Evolutionary conservation across 2,113 vertebrate species (phyloP), one percentile per base, ranked within the genome.

Genomic region (Scatophagus argus): DNA sequence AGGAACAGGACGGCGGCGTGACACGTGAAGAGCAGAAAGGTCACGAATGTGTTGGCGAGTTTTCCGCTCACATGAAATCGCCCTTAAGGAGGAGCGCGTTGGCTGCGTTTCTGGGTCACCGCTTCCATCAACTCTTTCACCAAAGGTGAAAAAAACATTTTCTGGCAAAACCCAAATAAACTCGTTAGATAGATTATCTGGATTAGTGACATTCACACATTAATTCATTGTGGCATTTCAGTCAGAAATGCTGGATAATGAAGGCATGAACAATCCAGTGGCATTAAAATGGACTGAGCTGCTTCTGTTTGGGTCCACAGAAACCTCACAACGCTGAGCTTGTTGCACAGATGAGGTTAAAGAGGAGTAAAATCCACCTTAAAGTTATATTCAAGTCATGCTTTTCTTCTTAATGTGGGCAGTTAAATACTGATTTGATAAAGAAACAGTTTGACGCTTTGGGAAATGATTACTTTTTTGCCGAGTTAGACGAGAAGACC

Each of bases 231-330:
- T 38, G 74, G 82, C 69, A 79, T 88, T 88, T 77, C 21, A 64
- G 59, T 60, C 49, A 59, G 47, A 75, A 74, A 66, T 83, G 77
- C 85, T 80, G 78, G 86, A 84, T 86, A 86, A 88, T 81, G 63
- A 89, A 73, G 71, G 81, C 64, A 79, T 79, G 79, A 89, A 83
- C 32, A 81, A 66, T 83, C 78, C 62, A 0, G 4, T 29, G 51
- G 77, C 23, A 79, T 86, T 87, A 73, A 71, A 52, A 52, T 11
- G 63, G 43, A 76, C 80, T 65, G 79, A 89, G 79, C 82, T 47
- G 63, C 39, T 83, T 77, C 62, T 84, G 59, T 81, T 85, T 61
- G 63, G 79, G 59, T 9, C 32, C 54, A 84, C 29, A 72, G 68
- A 74, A 76, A 66, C 72, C 61, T 55, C 43, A 69, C 36, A 80